phyloP scores from a whole-genome alignment of 1,140 invertebrate genomes.

The Drosophila grimshawi region DNA sequence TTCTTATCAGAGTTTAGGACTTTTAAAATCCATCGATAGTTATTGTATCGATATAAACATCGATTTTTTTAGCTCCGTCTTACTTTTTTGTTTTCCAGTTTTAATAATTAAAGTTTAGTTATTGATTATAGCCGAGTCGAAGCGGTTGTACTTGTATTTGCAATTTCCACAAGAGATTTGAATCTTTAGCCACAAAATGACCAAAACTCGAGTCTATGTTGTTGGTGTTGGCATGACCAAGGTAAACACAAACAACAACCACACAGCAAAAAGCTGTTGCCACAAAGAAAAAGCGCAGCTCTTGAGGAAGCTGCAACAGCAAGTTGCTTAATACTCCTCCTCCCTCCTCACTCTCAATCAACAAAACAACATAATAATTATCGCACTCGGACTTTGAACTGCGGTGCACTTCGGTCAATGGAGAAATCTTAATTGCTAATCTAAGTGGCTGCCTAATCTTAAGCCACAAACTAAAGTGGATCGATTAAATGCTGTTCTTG shows the following conservation, averaged over 20 bases:
- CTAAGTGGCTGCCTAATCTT: slow-evolving; percentile 15
- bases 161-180: neutral
- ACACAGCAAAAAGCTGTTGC: neutral
- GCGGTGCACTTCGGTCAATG: slow-evolving; percentile 58
- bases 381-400: slow-evolving; percentile 71
- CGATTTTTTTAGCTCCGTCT: neutral
- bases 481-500: slow-evolving; percentile 42
- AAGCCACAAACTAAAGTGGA: slow-evolving; percentile 42
- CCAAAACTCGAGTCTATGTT: slow-evolving; percentile 91
- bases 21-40: neutral
- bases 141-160: slow-evolving; percentile 36
- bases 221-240: slow-evolving; percentile 99
- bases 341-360: neutral
- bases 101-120: slow-evolving; percentile 28
- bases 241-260: slow-evolving; percentile 83
- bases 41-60: neutral
- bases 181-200: slow-evolving; percentile 74
- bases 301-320: slow-evolving; percentile 25
- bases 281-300: slow-evolving; percentile 2
- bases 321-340: slow-evolving; percentile 6
- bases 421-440: slow-evolving; percentile 18
- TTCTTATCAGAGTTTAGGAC: neutral
- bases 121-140: slow-evolving; percentile 35
- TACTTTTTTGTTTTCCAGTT: slow-evolving; percentile 11
- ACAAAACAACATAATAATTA: slow-evolving; percentile 20